A percentile compares a stretch with the other conserved stretches of the same genome.
These are phyloP conservation scores for Acanthurus tractus DNA, from an alignment of 2,797 vertebrate species.

Conservation along the genomic window DNA sequence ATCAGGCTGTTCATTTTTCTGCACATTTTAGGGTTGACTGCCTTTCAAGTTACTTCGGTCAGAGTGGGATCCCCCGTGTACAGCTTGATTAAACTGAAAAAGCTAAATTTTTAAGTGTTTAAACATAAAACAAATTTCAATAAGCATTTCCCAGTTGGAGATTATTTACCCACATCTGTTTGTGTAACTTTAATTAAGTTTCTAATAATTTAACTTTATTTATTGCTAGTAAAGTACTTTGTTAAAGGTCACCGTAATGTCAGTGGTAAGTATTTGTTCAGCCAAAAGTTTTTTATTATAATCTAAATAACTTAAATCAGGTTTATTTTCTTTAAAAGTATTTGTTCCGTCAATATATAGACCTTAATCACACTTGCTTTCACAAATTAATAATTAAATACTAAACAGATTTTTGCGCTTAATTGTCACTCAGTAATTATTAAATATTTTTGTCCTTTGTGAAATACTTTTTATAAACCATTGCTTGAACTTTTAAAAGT, in stretches of 20 bases:
- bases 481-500: too few species aligned
- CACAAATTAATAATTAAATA: conserved; percentile 2
- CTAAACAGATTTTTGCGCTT: neutral
- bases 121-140: neutral
- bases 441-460: neutral
- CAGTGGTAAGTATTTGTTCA: neutral
- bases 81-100: conserved; percentile 36
- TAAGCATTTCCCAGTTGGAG: neutral
- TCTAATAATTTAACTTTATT: neutral
- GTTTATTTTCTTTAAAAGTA: neutral
- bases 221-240: neutral
- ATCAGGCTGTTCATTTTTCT: conserved; percentile 66
- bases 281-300: neutral
- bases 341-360: neutral
- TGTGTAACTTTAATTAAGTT: neutral
- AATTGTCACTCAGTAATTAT: neutral
- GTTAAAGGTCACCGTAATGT: too few species aligned
- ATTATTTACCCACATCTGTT: neutral
- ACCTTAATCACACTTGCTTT: neutral
- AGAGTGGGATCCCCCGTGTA: conserved; percentile 4
- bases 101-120: neutral
- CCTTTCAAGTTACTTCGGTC: conserved; percentile 39
- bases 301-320: neutral
- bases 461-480: neutral
- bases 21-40: conserved; percentile 62